Evolutionary conservation across 2,888 invertebrate genomes (phyloP), one percentile per base, ranked within the genome.

Genomic region (Bombyx huttoni): DNA sequence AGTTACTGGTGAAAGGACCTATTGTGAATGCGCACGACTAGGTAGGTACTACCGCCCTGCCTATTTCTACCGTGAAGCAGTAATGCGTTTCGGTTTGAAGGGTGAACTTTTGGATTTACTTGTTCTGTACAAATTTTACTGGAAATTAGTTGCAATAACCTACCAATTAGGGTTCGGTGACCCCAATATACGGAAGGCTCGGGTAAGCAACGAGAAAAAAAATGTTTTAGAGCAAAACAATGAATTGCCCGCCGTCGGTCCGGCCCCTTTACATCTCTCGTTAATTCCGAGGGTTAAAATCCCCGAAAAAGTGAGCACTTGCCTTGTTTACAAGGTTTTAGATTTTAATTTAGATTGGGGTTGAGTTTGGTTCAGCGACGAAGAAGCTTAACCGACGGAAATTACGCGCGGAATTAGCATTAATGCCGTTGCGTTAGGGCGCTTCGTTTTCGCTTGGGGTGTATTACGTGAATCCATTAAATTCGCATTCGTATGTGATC

Each of bases 281-380:
- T 84, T 88, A 87, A 88, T 87, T 78, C 86, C 68, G 84, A 83
- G 88, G 88, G 88, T 85, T 85, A 80, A 86, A 87, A 87, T 88
- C 89, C 84, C 88, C 87, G 87, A 89, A 89, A 89, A 89, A 89
- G 89, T 89, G 89, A 89, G 88, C 89, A 89, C 89, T 89, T 88
- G 89, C 81, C 89, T 89, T 89, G 89, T 89, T 89, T 89, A 89
- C 89, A 89, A 89, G 89, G 89, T 87, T 89, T 89, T 89, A 89
- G 89, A 89, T 89, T 89, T 89, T 89, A 89, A 89, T 89, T 89
- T 89, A 89, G 89, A 89, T 89, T 89, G 88, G 89, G 89, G 89
- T 84, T 65, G 79, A 52, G 57, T 56, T 53, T 49, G 52, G 51
- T 61, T 58, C 51, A 60, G 58, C 53, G 59, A 55, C 66, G 59